Percentiles rank a stretch among this genome's conserved stretches.
Evolutionary conservation across 2,888 invertebrate species (phyloP).

Genomic region (Dexiosoma caninum): DNA sequence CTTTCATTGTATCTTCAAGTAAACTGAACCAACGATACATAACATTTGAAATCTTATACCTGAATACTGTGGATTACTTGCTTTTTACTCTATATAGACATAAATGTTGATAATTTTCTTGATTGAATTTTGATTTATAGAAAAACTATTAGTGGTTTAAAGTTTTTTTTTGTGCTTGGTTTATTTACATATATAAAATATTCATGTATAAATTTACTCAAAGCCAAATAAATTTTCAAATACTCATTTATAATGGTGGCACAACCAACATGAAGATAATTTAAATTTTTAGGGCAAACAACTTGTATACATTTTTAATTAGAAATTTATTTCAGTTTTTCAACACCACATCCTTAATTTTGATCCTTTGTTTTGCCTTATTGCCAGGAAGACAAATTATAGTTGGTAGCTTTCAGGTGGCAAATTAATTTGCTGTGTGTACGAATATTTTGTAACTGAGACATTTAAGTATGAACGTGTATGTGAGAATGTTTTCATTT

Average conservation of each 20-base stretch:
- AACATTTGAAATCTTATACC: too few relatives aligned
- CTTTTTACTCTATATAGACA: too few relatives aligned
- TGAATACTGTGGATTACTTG: too few relatives aligned
- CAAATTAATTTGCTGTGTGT: constrained; percentile 53
- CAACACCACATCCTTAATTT: constrained; percentile 49
- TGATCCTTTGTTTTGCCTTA: not conserved
- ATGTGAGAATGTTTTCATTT: not conserved
- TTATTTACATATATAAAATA: not conserved
- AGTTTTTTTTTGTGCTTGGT: not conserved
- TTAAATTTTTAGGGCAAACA: constrained; percentile 49
- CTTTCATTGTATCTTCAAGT: too few relatives aligned
- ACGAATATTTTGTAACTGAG: constrained; percentile 17
- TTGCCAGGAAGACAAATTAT: constrained; percentile 49
- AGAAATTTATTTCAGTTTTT: constrained; percentile 42
- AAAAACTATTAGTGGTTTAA: constrained; percentile 45
- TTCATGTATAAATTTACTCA: not conserved
- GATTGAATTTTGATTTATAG: constrained; percentile 34
- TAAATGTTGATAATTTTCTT: not conserved
- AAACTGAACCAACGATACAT: too few relatives aligned
- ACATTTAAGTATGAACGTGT: not conserved
- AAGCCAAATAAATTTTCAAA: constrained; percentile 17
- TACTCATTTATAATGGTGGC: constrained; percentile 48
- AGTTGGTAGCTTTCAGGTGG: constrained; percentile 42
- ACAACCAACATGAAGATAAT: constrained; percentile 14
- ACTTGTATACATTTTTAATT: constrained; percentile 61